Evolutionary conservation across 1,140 invertebrate genomes (phyloP).

Genomic region (Hyles euphorbiae): DNA sequence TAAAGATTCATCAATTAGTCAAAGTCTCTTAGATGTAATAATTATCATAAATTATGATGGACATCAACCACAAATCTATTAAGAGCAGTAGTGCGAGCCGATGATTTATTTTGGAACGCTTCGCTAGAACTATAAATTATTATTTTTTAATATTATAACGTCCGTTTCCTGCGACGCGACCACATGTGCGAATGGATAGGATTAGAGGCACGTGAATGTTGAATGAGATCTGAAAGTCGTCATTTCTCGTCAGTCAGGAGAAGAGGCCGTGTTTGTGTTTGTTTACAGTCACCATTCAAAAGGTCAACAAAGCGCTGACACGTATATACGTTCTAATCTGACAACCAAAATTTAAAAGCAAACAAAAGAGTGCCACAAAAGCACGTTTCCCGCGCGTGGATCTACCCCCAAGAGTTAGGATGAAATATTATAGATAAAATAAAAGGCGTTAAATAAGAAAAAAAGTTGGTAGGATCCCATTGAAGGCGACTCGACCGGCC

Average conservation of each 20-base stretch:
- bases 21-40: slow-evolving; percentile 21
- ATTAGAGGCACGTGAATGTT: slow-evolving; percentile 15
- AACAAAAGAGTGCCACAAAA: slow-evolving; percentile 21
- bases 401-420: slow-evolving; percentile 19
- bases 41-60: slow-evolving; percentile 29
- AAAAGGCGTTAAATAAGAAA: slow-evolving; percentile 45
- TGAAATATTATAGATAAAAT: slow-evolving; percentile 40
- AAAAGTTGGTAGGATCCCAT: slow-evolving; percentile 38
- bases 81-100: slow-evolving; percentile 24
- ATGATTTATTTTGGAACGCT: slow-evolving; percentile 36
- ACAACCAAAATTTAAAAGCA: slow-evolving; percentile 20
- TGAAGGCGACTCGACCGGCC: slow-evolving; percentile 34
- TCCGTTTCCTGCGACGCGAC: slow-evolving; percentile 28
- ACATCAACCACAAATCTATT: slow-evolving; percentile 30
- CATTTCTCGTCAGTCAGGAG: slow-evolving; percentile 13
- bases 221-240: slow-evolving; percentile 17
- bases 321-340: slow-evolving; percentile 20
- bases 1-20: slow-evolving; percentile 26
- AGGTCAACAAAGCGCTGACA: slow-evolving; percentile 15
- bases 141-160: slow-evolving; percentile 25
- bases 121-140: slow-evolving; percentile 42
- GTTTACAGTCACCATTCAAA: slow-evolving; percentile 21
- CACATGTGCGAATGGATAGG: slow-evolving; percentile 34
- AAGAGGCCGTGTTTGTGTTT: slow-evolving; percentile 11
- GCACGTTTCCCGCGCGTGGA: slow-evolving; percentile 8